phyloP scores from a whole-genome alignment of 2,797 vertebrate species.

The Brachyalestes nurse region DNA sequence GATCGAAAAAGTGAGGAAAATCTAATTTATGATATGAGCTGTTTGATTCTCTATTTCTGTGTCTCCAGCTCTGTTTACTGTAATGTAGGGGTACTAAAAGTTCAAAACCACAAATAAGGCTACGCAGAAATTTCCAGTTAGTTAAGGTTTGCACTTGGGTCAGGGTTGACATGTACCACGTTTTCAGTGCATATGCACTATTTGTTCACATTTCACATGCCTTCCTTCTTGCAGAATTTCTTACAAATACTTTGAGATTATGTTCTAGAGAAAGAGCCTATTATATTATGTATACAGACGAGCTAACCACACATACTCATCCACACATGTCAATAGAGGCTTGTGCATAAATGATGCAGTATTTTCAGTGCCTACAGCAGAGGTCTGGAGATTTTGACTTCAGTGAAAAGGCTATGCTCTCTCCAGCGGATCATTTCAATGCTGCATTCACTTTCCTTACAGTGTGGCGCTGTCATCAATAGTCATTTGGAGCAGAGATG shows the following conservation, averaged over 20 bases:
- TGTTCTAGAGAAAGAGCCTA: neutral
- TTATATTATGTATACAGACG: neutral
- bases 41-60: no score
- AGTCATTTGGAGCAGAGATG: slow-evolving; percentile 77
- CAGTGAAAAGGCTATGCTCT: slow-evolving; percentile 53
- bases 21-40: no score
- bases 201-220: neutral
- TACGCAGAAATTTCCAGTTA: neutral
- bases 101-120: neutral
- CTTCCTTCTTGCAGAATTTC: neutral
- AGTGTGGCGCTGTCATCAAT: slow-evolving; percentile 79
- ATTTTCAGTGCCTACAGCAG: slow-evolving; percentile 39
- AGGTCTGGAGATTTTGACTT: slow-evolving; percentile 56
- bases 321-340: slow-evolving; percentile 30
- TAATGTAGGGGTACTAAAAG: slow-evolving; percentile 20
- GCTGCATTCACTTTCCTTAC: slow-evolving; percentile 73
- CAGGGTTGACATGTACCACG: no score
- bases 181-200: neutral
- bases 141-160: neutral
- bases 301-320: slow-evolving; percentile 33
- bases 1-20: no score
- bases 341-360: slow-evolving; percentile 44
- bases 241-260: slow-evolving; percentile 10
- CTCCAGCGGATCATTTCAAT: slow-evolving; percentile 66
- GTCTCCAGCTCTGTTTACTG: slow-evolving; percentile 17